Evolutionary conservation across 1,140 invertebrate genomes (phyloP), one percentile per base, ranked within the genome.

Genomic region (Drosophila repleta): DNA sequence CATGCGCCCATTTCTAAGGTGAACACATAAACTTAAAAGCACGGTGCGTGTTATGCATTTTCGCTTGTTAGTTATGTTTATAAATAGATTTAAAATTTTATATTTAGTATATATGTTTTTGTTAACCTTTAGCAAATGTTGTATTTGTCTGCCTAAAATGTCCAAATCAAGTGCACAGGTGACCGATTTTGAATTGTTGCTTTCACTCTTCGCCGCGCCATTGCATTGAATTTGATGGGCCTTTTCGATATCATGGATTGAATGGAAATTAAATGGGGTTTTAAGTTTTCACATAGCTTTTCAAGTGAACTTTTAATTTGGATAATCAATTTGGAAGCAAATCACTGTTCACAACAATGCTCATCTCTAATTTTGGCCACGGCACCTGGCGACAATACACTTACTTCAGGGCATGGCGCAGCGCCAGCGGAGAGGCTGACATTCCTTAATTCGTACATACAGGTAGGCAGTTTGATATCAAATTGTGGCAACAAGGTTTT

Each of bases 111-210:
- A 45, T 43, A 63, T 37, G 55, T 45, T 43, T 70, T 2, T 61
- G n/a, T 76, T 91, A 91, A 91, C 90, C 90, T 91, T 91, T 75
- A 91, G 74, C 62, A 91, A 57, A 56, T 89, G 85, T 70, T 91
- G 90, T 68, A 91, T 91, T 74, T 90, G 75, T 63, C 66, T 68
- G 73, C 90, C 79, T 83, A 91, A 85, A 81, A 61, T 76, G 68
- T 91, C 90, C 90, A 91, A 90, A 88, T 91, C 77, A 76, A 91
- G 90, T 69, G 75, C 90, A 76, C 90, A 90, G 77, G 68, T 74
- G 62, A 73, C 66, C 55, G 75, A 20, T 18, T 74, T 77, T 70
- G 32, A 61, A n/a, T n/a, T 60, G 41, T 66, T 66, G 60, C 61
- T 69, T 43, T 64, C 63, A 37, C 45, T 49, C 66, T 53, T 63